Evolutionary conservation across 2,113 vertebrate genomes (phyloP).

Genomic region (Pipra filicauda): DNA sequence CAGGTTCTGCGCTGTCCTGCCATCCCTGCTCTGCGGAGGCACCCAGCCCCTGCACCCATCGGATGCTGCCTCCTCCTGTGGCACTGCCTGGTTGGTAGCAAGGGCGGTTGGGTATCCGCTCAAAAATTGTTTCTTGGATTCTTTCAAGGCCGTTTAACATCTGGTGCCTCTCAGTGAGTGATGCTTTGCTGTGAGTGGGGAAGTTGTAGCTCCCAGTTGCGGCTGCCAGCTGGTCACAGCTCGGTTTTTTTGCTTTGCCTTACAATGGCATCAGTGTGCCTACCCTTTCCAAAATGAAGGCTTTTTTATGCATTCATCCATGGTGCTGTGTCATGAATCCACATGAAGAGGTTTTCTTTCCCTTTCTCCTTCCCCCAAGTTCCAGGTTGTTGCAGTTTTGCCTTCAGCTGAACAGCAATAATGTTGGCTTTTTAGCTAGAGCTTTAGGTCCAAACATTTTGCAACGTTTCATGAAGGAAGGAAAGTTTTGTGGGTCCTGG

Average conservation of each 20-base stretch:
- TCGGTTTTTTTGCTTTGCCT: constrained; percentile 3
- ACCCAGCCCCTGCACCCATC: accelerated
- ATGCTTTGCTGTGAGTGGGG: neutral
- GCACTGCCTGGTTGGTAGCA: neutral
- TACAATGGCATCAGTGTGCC: neutral
- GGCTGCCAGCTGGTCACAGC: neutral
- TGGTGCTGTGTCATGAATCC: neutral
- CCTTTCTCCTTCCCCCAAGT: neutral
- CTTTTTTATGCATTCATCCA: neutral
- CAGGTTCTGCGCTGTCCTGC: neutral
- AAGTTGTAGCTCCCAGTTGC: neutral
- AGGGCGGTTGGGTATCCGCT: neutral
- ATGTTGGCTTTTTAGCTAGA: neutral
- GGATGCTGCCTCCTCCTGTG: accelerated
- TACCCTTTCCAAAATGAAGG: constrained; percentile 19
- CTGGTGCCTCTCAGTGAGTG: accelerated
- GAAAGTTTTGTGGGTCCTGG: neutral
- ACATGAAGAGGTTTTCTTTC: neutral
- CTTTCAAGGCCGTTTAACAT: neutral
- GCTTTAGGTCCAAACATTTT: neutral
- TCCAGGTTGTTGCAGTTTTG: neutral
- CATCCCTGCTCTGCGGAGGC: accelerated
- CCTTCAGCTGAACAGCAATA: neutral
- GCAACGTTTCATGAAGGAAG: neutral
- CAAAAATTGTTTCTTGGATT: neutral